Base-by-base conservation (phyloP, 2,888 invertebrate genomes). In the Luperina testacea region DNA sequence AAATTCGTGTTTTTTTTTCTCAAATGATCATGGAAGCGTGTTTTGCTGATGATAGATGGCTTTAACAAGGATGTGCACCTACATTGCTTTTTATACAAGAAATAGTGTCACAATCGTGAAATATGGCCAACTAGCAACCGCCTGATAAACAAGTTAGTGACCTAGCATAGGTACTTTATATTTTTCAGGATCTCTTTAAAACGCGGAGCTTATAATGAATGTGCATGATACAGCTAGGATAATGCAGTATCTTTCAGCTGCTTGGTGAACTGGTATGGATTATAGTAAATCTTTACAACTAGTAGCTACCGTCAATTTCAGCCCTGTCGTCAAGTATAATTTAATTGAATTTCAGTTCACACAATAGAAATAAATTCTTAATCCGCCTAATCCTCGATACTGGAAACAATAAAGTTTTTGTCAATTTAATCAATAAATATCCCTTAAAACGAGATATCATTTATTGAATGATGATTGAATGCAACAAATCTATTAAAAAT, bases 381-480 rank as follows among this genome's bases (percentile, higher is more conserved):
- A 86, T 82, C 82, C 75, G 27, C 59, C 7, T 78, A 86, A 83
- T 86, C 65, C 64, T 38, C 42, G 51, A 75, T 80, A 38, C 73
- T 38, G 15, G 13, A 59, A 51, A 76, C 48, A 78, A 79, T 75
- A 82, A 75, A 73, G 20, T 48, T 75, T 71, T 78, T 86, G 72
- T 75, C 65, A 77, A 78, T 77, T 77, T 57, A 79, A 70, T 72
- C 53, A 78, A 80, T 82, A 81, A 82, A 80, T 73, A 83, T 76
- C 3, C 32, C 57, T 75, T 38, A 68, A 70, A 81, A 81, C 71
- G 59, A 71, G 76, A 64, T 76, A 45, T 48, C 45, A 72, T 82
- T 87, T 72, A 74, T 70, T 77, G 65, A 87, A 84, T 78, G 76
- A 78, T 81, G 77, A 87, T 88, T 79, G 78, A 79, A 83, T 77